These are phyloP conservation scores for Acipenser oxyrinchus DNA, from an alignment of 2,797 vertebrate species.

Conservation along the genomic window DNA sequence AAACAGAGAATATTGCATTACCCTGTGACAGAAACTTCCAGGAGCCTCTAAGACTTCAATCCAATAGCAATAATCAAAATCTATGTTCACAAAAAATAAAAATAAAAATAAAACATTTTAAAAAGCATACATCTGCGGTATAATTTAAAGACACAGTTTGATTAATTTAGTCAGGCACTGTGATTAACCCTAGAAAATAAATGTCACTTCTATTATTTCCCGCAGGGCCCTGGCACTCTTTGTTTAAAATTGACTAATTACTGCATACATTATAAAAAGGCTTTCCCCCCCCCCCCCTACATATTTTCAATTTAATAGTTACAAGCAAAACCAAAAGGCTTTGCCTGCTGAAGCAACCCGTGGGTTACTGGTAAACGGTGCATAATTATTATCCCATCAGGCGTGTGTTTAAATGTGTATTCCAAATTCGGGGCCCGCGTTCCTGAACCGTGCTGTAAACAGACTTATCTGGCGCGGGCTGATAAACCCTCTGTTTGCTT, in stretches of 20 bases:
- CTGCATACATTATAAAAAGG: slow-evolving; percentile 57
- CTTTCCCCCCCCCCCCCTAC: slow-evolving; percentile 59
- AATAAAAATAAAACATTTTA: slow-evolving; percentile 43
- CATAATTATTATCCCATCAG: neutral
- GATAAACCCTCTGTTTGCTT: no score
- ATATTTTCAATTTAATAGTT: slow-evolving; percentile 51
- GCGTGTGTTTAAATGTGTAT: neutral
- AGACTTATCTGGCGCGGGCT: slow-evolving; percentile 2
- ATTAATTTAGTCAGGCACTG: slow-evolving; percentile 75
- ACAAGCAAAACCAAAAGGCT: neutral
- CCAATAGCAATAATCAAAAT: slow-evolving; percentile 58
- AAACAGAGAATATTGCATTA: slow-evolving; percentile 36
- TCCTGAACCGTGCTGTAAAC: slow-evolving; percentile 10
- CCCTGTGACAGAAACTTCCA: slow-evolving; percentile 48
- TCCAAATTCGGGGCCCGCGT: slow-evolving; percentile 5
- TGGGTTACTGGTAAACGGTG: slow-evolving; percentile 4
- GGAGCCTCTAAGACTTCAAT: slow-evolving; percentile 54
- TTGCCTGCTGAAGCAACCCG: slow-evolving; percentile 2
- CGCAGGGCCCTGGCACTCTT: slow-evolving; percentile 70
- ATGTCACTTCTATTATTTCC: slow-evolving; percentile 73
- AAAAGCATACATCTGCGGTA: slow-evolving; percentile 70
- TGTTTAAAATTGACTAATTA: slow-evolving; percentile 78
- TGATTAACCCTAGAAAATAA: slow-evolving; percentile 78
- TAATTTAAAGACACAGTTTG: slow-evolving; percentile 76
- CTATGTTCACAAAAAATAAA: slow-evolving; percentile 56